phyloP scores from a whole-genome alignment of 2,888 invertebrate genomes.

The Leptinotarsa rubiginosa region DNA sequence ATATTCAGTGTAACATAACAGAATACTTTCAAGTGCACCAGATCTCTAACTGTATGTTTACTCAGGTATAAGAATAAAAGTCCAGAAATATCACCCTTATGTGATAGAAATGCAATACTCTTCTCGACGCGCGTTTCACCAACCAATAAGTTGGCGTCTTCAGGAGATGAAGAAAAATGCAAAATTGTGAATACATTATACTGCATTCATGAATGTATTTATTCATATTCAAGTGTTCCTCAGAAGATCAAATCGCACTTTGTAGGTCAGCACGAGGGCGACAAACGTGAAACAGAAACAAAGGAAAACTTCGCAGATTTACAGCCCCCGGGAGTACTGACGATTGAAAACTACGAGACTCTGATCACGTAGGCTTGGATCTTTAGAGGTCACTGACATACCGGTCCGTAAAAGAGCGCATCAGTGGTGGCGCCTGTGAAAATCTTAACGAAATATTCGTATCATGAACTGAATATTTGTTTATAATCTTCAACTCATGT shows the following conservation, averaged over 20 bases:
- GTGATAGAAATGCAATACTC: too few relatives aligned
- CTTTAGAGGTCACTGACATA: constrained; percentile 52
- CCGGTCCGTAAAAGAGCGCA: constrained; percentile 13
- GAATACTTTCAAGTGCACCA: too few relatives aligned
- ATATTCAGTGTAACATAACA: too few relatives aligned
- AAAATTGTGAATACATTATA: too few relatives aligned
- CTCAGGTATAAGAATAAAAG: too few relatives aligned
- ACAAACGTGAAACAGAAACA: constrained; percentile 14
- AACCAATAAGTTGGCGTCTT: not conserved
- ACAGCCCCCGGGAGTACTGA: constrained; percentile 1
- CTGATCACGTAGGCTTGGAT: constrained; percentile 55
- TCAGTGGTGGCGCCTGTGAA: constrained; percentile 8
- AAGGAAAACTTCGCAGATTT: constrained; percentile 18
- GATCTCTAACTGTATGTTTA: too few relatives aligned
- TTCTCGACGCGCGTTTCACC: not conserved
- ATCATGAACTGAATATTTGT: not conserved
- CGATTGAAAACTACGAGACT: constrained; percentile 43
- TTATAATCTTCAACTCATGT: too few relatives aligned
- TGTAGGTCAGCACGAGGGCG: constrained; percentile 2
- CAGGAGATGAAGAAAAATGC: not conserved
- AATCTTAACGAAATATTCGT: constrained; percentile 3
- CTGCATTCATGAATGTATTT: not conserved
- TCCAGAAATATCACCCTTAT: too few relatives aligned
- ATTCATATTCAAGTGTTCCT: constrained; percentile 13
- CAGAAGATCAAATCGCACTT: constrained; percentile 15